Evolutionary conservation across 53 echinoderm and acorn worm genomes (phyloP), one percentile per base, ranked within the genome.

Genomic region (Actinopyga echinites): DNA sequence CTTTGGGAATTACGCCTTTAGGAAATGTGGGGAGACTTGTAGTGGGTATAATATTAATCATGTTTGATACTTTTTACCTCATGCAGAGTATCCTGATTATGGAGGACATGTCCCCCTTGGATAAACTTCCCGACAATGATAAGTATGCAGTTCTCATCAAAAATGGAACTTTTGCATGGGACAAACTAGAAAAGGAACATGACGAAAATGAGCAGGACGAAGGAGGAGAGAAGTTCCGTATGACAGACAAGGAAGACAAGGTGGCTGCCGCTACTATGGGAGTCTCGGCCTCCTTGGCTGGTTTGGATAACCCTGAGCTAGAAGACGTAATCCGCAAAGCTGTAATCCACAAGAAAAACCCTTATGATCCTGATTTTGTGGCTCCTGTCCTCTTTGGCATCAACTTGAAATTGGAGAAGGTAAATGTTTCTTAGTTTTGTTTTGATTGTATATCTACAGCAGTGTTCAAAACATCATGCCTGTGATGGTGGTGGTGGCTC

Each of bases 161-260:
- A 23, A 85, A 86, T 55, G 93, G 82, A 19, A 67, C 92, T n/a
- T 92, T 97, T 49, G 94, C 83, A 8, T 97, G 99, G 99, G 99
- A 97, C 63, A 92, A 87, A 69, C 56, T 89, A 26, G 85, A 87
- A 63, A 69, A 86, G 26, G 78, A 34, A 25, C 74, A 79, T 4
- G 82, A 71, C 21, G 91, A 79, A 17, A 74, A 85, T n/a, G 22
- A 81, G 23, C 64, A 65, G 30, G 81, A 88, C n/a, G 68, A 73
- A 3, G 68, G 79, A 20, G 87, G 73, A n/a, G 85, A 83, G 55
- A 86, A 87, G 26, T 34, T 84, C 34, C 49, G 65, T 30, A 62
- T 57, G 29, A 80, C 81, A 52, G 64, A 75, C 60, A 83, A 65
- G 22, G 79, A 52, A 35, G 83, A 87, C 20, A 85, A 82, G 10